A percentile compares a stretch with the other conserved stretches of the same genome.
Conservation (phyloP, 2,888 invertebrate genomes). For the Tetrapedia diversipes region DNA sequence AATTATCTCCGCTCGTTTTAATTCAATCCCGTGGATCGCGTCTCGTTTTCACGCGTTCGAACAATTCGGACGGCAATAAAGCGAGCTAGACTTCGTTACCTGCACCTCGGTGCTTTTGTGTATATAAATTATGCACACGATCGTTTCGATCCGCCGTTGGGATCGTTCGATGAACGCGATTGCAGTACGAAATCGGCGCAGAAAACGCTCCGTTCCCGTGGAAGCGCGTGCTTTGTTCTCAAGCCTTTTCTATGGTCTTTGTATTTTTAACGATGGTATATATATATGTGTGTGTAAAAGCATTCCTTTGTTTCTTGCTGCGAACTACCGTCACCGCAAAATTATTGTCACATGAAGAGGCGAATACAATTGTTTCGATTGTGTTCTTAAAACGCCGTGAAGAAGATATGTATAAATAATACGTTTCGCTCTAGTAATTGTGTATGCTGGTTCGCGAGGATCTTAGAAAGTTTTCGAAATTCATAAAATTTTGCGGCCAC, state of each 20-base stretch:
- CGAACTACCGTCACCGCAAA: constrained; percentile 31
- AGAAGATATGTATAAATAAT: neutral
- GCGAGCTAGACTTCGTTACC: constrained; percentile 30
- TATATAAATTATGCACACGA: constrained; percentile 51
- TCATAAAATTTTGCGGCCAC: constrained; percentile 44
- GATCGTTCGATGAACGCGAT: neutral
- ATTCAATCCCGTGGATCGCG: constrained; percentile 39
- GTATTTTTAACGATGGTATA: constrained; percentile 11
- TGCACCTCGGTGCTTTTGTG: constrained; percentile 61
- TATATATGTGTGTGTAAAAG: too few relatives aligned
- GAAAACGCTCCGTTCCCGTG: neutral
- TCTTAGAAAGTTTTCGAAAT: constrained; percentile 21
- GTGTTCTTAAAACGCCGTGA: neutral
- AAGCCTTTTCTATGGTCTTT: constrained; percentile 23
- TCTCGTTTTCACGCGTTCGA: constrained; percentile 13
- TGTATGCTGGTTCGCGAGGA: constrained; percentile 8
- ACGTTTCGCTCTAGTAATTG: constrained; percentile 9
- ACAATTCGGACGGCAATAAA: constrained; percentile 13
- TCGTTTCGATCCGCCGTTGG: neutral
- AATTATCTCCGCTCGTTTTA: constrained; percentile 41
- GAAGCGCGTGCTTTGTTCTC: neutral
- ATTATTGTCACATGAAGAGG: neutral
- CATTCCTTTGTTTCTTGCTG: neutral
- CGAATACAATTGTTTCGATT: neutral
- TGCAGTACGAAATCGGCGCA: neutral